A percentile compares a stretch with the other conserved stretches of the same genome.
Conservation (phyloP, 2,113 vertebrate genomes). For the Oenanthe melanoleuca region DNA sequence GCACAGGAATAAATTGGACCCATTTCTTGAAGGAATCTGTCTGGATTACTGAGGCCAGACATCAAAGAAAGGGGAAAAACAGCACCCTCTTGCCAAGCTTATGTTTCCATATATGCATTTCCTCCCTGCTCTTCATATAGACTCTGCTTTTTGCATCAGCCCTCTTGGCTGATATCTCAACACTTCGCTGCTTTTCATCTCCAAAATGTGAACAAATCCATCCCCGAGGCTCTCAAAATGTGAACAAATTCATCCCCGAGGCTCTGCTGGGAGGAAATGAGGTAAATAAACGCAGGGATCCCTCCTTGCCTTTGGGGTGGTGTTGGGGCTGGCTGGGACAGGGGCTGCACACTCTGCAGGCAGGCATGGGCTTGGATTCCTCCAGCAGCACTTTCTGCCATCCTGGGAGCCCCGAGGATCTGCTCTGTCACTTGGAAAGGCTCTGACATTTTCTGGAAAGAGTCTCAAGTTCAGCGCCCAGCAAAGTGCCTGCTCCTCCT, state of each 20-base stretch:
- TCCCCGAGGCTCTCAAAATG: background rate
- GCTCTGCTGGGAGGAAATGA: background rate
- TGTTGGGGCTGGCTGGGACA: background rate
- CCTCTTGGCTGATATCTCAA: background rate
- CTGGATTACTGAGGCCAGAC: slow-evolving; percentile 55
- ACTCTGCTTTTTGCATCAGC: slow-evolving; percentile 59
- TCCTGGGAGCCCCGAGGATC: background rate
- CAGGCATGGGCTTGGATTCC: background rate
- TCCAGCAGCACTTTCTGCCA: background rate
- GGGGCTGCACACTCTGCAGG: background rate
- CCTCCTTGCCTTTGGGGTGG: fast-evolving
- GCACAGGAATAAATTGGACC: slow-evolving; percentile 32
- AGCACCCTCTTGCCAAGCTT: slow-evolving; percentile 22
- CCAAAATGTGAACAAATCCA: background rate
- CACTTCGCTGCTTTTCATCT: slow-evolving; percentile 41
- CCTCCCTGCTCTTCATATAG: background rate
- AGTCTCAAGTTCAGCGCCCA: background rate
- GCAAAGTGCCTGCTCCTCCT: slow-evolving; percentile 20
- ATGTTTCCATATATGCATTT: slow-evolving; percentile 67
- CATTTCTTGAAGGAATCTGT: slow-evolving; percentile 52
- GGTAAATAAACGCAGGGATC: background rate
- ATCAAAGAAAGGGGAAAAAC: background rate
- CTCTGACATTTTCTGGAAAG: slow-evolving; percentile 50
- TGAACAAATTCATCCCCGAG: background rate
- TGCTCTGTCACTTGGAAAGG: slow-evolving; percentile 61